Evolutionary conservation across 2,888 invertebrate genomes (phyloP), one percentile per base, ranked within the genome.

Genomic region (Trisateles emortualis): DNA sequence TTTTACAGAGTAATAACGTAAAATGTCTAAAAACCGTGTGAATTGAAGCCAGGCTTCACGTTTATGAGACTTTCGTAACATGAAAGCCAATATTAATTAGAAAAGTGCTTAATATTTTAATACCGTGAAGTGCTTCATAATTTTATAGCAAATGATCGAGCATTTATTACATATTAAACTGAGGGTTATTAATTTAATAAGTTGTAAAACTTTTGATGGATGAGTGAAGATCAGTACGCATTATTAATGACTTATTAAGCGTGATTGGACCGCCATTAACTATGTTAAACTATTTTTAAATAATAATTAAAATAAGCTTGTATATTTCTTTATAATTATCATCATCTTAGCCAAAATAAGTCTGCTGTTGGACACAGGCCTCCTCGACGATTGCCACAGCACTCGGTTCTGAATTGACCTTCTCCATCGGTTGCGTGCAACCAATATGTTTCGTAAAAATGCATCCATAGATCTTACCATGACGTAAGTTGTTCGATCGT

Each of bases 131-230:
- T 44, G 54, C 44, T 53, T 26, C 45, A 43, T 61, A 47, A 63
- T 56, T 64, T 63, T 54, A 65, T 60, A 59, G 62, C 45, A 69
- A 71, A 67, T 52, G 51, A 64, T 66, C 64, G 49, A 56, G 64
- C 68, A 71, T 77, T 74, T 72, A 76, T 72, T 60, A 65, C 63
- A 43, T 56, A 78, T 76, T 79, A 76, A 70, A 68, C 67, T 57
- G 57, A 59, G 68, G 68, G 64, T 56, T 71, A 64, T 68, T 62
- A 62, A 49, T 50, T 58, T 41, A 48, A 43, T 48, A 46, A 53
- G 49, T 44, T 52, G 56, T 57, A 55, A 46, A 59, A 61, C 40
- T 52, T n/a, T 36, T 53, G 59, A 62, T 51, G 47, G 42, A 45
- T 33, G 33, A 47, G 52, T 54, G 50, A 60, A 45, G 17, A 35